Evolutionary conservation across 2,113 vertebrate species (phyloP), one percentile per base, ranked within the genome.

Genomic region (Lipophrys pholis): DNA sequence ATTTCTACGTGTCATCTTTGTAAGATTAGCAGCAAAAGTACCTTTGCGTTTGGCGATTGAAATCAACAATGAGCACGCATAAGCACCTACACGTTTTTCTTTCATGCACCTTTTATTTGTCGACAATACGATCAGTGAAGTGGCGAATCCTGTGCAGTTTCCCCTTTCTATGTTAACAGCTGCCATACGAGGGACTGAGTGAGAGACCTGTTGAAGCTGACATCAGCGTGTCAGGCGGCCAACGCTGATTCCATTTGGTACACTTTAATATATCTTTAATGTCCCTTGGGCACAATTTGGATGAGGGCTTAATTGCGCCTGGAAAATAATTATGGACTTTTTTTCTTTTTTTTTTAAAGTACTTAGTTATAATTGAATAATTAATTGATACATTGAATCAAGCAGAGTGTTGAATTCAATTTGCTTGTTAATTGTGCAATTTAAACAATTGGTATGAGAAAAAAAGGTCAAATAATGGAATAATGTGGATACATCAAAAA

Each of bases 271-370:
- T 39, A 55, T 78, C 54, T 49, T 61, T 76, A 52, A 55, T 49
- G 42, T 73, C 68, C 59, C 64, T 39, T 9, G 6, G 59, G 68
- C 59, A 9, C 66, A 78, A 52, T 78, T 70, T 65, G 30, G 69
- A 41, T 50, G 11, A 41, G 17, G 40, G 43, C 35, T 55, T 40
- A 49, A 53, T 7, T 41, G 8, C 66, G 64, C 10, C 15, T 51
- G 21, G 56, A 17, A 72, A 67, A 67, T 67, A 62, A 68, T 76
- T 21, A 70, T 35, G 41, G 16, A 15, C 14, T 64, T 53, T 69
- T 59, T 39, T n/a, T n/a, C n/a, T n/a, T n/a, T n/a, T n/a, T n/a
- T n/a, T n/a, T 14, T 30, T 30, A 2, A 30, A 16, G 6, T 46
- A 16, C 57, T 45, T 56, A 41, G 63, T 51, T 57, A 42, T 69